These are phyloP conservation scores for Trichosurus vulpecula DNA, from an alignment of 2,797 vertebrate genomes.

Conservation along the genomic window DNA sequence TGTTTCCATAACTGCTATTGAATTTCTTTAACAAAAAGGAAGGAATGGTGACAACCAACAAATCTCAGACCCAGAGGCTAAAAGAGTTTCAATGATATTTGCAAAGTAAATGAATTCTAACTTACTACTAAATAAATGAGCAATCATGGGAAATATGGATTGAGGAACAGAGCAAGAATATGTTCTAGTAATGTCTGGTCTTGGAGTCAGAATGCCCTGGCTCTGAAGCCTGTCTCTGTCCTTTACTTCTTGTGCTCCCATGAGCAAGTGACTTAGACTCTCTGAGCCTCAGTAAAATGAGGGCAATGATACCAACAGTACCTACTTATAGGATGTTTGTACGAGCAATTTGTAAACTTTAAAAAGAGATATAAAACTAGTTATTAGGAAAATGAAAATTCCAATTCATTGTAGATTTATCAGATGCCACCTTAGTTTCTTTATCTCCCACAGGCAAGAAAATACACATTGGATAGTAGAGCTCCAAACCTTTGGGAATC, in stretches of 20 bases:
- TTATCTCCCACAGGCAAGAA: background rate
- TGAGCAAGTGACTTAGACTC: background rate
- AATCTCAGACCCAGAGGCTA: background rate
- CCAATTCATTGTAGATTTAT: background rate
- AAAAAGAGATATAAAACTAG: background rate
- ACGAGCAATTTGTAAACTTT: background rate
- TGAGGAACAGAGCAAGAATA: background rate
- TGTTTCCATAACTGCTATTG: background rate
- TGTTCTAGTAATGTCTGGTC: background rate
- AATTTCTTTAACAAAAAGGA: background rate
- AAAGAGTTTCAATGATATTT: background rate
- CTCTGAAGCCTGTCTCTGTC: background rate
- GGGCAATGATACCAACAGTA: background rate
- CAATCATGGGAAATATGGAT: background rate
- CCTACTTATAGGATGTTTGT: too few relatives aligned
- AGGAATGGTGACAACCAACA: background rate
- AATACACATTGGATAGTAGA: background rate
- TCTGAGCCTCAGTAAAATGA: background rate
- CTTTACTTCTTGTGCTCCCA: background rate
- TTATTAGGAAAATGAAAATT: background rate
- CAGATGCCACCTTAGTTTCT: background rate
- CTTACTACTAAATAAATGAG: background rate
- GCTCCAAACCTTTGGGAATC: background rate
- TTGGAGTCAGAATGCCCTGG: background rate
- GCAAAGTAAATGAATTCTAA: background rate